Evolutionary conservation across 2,113 vertebrate genomes (phyloP), one percentile per base, ranked within the genome.

Genomic region (Hucho hucho): DNA sequence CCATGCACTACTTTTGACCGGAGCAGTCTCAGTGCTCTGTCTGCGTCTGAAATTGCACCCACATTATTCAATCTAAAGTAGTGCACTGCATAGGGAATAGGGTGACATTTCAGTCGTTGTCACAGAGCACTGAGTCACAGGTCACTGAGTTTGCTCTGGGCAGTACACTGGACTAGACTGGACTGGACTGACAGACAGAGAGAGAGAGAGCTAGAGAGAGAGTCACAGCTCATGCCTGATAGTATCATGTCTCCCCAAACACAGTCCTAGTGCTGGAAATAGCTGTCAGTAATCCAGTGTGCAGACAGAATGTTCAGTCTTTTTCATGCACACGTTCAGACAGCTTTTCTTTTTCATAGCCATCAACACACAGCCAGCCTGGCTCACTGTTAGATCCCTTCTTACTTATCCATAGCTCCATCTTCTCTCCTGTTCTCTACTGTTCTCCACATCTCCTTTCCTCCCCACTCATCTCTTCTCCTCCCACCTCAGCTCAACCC

Each of bases 221-320:
- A 43, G 37, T 11, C 7, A 3, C 9, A 43, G 22, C 14, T 9
- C 25, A 22, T 32, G 11, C 28, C 28, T 83, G 82, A 77, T 82
- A 80, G 73, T 59, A 82, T 24, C 65, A 66, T 49, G 47, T 24
- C 26, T 69, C 77, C 67, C 77, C 64, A 68, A 79, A 43, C 72
- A n/a, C 47, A n/a, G 37, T 18, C 37, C 49, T 53, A 53, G 67
- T 12, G 67, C 82, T 84, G 75, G 65, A 88, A 88, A 86, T 88
- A 86, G 84, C 79, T 75, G 25, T 18, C 72, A 64, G 82, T 88
- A 88, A 86, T 88, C 84, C 86, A 76, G 68, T 58, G 64, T 73
- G 66, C 82, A 86, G 84, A 88, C 86, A 81, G 82, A 81, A 73
- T 64, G 70, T 80, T 84, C 84, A 75, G 82, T 84, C 79, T 84